Base-by-base conservation (phyloP, 2,888 invertebrate genomes). In the Sialis fuliginosa region DNA sequence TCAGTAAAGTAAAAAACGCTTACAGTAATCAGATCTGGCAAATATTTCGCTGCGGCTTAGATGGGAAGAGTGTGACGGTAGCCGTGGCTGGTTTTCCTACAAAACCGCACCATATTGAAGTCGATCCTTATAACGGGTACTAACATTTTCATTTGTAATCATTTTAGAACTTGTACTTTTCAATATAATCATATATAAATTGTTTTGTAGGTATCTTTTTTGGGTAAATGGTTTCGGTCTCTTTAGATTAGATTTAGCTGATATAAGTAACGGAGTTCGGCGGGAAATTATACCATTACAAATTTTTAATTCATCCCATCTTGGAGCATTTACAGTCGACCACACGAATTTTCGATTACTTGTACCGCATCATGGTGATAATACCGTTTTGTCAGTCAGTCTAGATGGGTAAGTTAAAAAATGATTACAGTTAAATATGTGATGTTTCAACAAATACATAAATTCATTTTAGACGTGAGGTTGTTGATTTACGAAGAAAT, bases 111-210 rank as follows among this genome's bases (percentile, higher is more conserved):
- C 85, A 88, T 57, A 75, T 95, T 54, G 83, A 89, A 67, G 85
- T 91, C 0, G 95, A 95, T 68, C 89, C 95, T 33, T 81, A 86
- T 57, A 93, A 93, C 62, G 95, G 93, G 75, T 84, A 64, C 65
- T 2, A 22, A 22, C 4, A 2, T 22, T 22, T 22, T 22, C 4
- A 22, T 22, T 22, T 22, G 68, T 60, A 9, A 40, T 42, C 44
- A 37, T 22, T n/a, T n/a, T n/a, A n/a, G n/a, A 22, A 22, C n/a
- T n/a, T n/a, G n/a, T n/a, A n/a, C n/a, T n/a, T n/a, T n/a, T n/a
- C n/a, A n/a, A n/a, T n/a, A n/a, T n/a, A n/a, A n/a, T n/a, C n/a
- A n/a, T n/a, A n/a, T n/a, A n/a, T n/a, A n/a, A n/a, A n/a, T n/a
- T n/a, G n/a, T n/a, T n/a, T n/a, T n/a, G n/a, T 58, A 83, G 82